Evolutionary conservation across 2,113 vertebrate genomes (phyloP), one percentile per base, ranked within the genome.

Genomic region (Lepus europaeus): DNA sequence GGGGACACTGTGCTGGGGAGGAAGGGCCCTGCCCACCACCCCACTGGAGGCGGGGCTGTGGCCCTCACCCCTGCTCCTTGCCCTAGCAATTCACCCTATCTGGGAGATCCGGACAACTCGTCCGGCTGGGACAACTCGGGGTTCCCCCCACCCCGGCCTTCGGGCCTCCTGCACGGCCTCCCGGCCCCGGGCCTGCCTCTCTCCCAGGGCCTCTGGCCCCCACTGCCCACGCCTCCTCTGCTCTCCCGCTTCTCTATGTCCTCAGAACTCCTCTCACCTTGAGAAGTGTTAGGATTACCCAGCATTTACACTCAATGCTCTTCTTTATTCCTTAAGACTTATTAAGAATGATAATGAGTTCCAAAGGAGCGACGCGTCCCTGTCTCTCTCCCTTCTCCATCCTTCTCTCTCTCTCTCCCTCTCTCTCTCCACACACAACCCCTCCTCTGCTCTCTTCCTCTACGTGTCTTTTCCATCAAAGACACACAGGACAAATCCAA

Each of bases 291-390:
- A 99, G 99, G 99, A 99, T 99, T 99, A 99, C 99, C 98, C 98
- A 99, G 99, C 99, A 99, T 99, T 99, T 99, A 99, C 99, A 99
- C 99, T 99, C 99, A 98, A 99, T 98, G 99, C 99, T 99, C 98
- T 98, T 98, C 98, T 99, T 99, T 99, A 99, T 99, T 99, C 99
- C 99, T 99, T 99, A 99, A 99, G 99, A 99, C 99, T 99, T 99
- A 99, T 99, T 99, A 99, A 99, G 99, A 99, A 99, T 99, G 99
- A 99, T 99, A 99, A 99, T 99, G 99, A 99, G 99, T 99, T 99
- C 98, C 97, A 98, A 99, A 99, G 99, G 99, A 99, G 98, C 99
- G 98, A 98, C 98, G 98, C 98, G 98, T 70, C 89, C 90, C 87
- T 66, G 72, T 89, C 94, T 86, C 92, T 86, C 96, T 96, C 94